Percentiles rank a stretch among this genome's conserved stretches.
Evolutionary conservation across 2,888 invertebrate species (phyloP).

Genomic region (Synergus itoensis): DNA sequence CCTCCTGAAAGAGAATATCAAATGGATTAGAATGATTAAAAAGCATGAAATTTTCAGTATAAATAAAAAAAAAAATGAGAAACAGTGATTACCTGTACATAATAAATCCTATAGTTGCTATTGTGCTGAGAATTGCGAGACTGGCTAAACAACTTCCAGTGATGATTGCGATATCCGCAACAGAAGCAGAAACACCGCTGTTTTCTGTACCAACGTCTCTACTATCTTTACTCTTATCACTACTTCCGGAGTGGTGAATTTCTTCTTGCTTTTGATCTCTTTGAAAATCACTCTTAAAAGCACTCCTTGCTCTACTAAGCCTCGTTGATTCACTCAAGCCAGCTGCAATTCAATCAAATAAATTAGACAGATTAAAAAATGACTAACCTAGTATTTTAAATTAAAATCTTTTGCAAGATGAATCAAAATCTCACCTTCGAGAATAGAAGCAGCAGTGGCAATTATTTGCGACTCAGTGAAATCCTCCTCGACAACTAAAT

Average conservation of each 20-base stretch:
- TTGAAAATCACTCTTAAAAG: slow-evolving; percentile 69
- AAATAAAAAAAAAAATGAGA: slow-evolving; percentile 27
- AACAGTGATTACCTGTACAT: slow-evolving; percentile 71
- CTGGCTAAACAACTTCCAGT: slow-evolving; percentile 73
- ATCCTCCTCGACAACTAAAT: slow-evolving; percentile 65
- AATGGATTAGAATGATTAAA: slow-evolving; percentile 8
- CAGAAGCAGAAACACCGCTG: slow-evolving; percentile 58
- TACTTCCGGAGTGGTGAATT: slow-evolving; percentile 60
- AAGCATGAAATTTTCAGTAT: slow-evolving; percentile 2
- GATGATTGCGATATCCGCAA: slow-evolving; percentile 72
- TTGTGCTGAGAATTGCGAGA: slow-evolving; percentile 70
- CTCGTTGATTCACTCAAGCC: slow-evolving; percentile 68
- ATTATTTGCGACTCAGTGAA: slow-evolving; percentile 64
- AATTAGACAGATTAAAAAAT: neutral
- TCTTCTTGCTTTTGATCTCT: slow-evolving; percentile 65
- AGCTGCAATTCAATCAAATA: slow-evolving; percentile 48
- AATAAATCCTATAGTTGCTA: slow-evolving; percentile 73
- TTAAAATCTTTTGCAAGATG: neutral
- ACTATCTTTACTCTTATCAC: slow-evolving; percentile 56
- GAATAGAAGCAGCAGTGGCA: slow-evolving; percentile 68
- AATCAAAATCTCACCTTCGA: slow-evolving; percentile 62
- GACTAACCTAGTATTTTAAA: neutral
- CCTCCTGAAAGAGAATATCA: slow-evolving; percentile 76
- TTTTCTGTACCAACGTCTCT: slow-evolving; percentile 48
- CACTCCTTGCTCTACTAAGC: slow-evolving; percentile 70